Conservation (phyloP, 2,113 vertebrate genomes). For the Cygnus atratus region DNA sequence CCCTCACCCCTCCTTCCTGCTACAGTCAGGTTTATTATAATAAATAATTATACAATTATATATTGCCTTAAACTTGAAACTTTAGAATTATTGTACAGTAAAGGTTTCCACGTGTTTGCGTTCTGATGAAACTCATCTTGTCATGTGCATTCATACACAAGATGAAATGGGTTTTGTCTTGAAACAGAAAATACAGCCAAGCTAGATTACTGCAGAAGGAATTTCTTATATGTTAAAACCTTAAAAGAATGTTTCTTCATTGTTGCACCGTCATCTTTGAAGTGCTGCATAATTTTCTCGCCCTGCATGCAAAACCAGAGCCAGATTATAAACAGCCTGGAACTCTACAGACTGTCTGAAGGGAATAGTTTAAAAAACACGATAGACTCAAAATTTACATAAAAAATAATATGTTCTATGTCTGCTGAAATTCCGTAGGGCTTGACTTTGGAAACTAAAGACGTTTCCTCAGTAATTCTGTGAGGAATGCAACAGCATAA, state of each 20-base stretch:
- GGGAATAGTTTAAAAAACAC: background rate
- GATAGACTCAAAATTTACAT: background rate
- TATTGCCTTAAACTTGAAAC: background rate
- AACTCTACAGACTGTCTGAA: background rate
- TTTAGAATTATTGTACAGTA: background rate
- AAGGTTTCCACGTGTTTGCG: background rate
- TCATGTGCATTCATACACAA: background rate
- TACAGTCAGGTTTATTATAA: background rate
- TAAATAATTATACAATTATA: too few species aligned
- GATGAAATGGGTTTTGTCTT: background rate
- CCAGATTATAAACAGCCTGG: background rate
- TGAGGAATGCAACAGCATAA: background rate
- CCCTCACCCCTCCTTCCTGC: too few species aligned
- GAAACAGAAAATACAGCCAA: background rate
- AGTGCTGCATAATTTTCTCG: background rate
- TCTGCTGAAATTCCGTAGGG: background rate
- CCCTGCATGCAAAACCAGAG: background rate
- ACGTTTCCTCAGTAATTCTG: background rate
- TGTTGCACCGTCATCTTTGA: background rate
- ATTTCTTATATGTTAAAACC: background rate
- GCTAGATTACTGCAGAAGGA: background rate
- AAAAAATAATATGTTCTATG: background rate
- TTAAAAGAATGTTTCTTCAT: background rate
- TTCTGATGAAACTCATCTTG: background rate
- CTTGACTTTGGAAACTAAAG: background rate